Evolutionary conservation across 2,797 vertebrate genomes (phyloP).

Genomic region (Morus bassanus): DNA sequence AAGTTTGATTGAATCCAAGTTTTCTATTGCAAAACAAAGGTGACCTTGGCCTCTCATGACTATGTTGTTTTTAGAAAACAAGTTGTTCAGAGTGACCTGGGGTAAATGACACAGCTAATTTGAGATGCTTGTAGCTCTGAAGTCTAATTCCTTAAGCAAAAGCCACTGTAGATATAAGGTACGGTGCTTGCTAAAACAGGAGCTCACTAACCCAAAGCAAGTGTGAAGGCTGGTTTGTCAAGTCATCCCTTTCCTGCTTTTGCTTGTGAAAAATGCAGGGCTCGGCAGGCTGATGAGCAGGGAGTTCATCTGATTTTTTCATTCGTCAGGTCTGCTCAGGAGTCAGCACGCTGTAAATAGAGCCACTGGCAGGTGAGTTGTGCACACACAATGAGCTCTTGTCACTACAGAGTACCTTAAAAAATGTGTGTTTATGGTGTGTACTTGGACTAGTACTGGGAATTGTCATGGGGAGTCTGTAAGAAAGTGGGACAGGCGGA

Average conservation of each 20-base stretch:
- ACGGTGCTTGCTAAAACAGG: not conserved
- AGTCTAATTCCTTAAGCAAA: not conserved
- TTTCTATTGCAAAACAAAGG: not conserved
- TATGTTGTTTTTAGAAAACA: not conserved
- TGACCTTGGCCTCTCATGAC: not conserved
- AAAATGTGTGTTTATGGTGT: rapidly evolving
- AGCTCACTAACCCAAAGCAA: not conserved
- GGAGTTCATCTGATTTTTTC: not conserved
- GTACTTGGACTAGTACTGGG: not conserved
- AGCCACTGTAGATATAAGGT: not conserved
- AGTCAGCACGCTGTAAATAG: not conserved
- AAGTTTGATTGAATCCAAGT: not conserved
- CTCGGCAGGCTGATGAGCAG: not conserved
- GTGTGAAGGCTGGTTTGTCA: not conserved
- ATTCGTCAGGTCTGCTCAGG: not conserved
- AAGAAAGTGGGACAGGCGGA: too few species aligned
- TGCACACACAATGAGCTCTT: rapidly evolving
- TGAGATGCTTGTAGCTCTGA: not conserved
- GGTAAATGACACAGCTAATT: not conserved
- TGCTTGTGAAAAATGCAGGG: not conserved
- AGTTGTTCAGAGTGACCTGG: not conserved
- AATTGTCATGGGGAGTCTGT: not conserved
- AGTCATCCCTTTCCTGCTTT: not conserved
- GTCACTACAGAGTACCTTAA: too few species aligned
- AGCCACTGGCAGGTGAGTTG: not conserved